phyloP scores from a whole-genome alignment of 2,113 vertebrate species.

The Charadrius vociferus region DNA sequence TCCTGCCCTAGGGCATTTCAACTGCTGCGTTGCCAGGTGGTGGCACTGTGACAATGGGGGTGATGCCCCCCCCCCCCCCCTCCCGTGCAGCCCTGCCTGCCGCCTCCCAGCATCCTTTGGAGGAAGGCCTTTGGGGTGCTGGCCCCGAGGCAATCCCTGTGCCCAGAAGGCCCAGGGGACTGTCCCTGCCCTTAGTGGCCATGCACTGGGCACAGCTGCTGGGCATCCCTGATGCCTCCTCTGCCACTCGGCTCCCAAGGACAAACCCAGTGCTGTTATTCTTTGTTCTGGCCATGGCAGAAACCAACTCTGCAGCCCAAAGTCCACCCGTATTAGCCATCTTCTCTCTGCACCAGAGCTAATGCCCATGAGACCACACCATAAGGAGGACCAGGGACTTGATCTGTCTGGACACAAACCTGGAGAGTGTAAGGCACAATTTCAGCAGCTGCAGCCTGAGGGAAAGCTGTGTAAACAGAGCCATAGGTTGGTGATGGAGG shows the following conservation, averaged over 20 bases:
- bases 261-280: background rate
- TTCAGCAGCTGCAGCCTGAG: background rate
- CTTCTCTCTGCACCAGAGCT: background rate
- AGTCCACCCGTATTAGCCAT: background rate
- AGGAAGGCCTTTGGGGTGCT: background rate
- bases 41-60: background rate
- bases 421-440: background rate
- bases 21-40: background rate
- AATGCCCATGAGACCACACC: background rate
- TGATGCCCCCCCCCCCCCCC: too few species aligned
- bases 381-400: background rate
- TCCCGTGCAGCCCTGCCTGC: background rate
- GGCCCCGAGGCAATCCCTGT: background rate
- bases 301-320: background rate
- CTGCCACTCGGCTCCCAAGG: background rate
- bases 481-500: accelerated
- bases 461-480: background rate
- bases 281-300: background rate
- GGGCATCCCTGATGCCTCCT: background rate
- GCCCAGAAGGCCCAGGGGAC: background rate
- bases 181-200: background rate
- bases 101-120: background rate
- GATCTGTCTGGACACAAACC: background rate
- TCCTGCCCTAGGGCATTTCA: background rate
- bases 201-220: too few species aligned